phyloP scores from a whole-genome alignment of 2,888 invertebrate species.

The Choristoneura rosaceana region DNA sequence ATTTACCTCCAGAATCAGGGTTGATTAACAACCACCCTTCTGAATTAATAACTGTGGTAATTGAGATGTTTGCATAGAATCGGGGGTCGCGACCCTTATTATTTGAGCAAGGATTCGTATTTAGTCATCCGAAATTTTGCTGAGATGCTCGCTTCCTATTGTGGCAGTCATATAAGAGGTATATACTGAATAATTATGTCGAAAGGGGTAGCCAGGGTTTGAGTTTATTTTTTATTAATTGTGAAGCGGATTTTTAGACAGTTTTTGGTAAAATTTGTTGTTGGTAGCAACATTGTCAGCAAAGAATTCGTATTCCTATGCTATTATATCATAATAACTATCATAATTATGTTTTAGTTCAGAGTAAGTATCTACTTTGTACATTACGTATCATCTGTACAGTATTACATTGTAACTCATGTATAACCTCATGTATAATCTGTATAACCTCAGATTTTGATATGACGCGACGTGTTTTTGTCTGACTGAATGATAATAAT shows the following conservation, averaged over 20 bases:
- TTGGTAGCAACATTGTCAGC: no score
- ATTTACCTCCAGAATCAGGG: conserved; percentile 61
- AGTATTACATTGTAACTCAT: no score
- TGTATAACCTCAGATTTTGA: no score
- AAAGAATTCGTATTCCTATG: no score
- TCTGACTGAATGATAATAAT: no score
- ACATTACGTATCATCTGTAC: no score
- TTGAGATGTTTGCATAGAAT: conserved; percentile 80
- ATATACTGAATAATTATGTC: conserved; percentile 44
- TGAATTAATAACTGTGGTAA: conserved; percentile 81
- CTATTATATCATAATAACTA: no score
- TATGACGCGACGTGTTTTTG: no score
- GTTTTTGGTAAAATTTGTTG: background rate
- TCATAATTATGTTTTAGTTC: no score
- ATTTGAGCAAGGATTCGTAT: conserved; percentile 75
- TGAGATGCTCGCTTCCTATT: conserved; percentile 60
- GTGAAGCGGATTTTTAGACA: background rate
- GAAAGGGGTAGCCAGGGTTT: conserved; percentile 2
- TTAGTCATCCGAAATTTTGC: conserved; percentile 79
- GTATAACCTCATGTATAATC: no score
- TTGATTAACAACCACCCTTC: conserved; percentile 70
- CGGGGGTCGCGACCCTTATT: conserved; percentile 65
- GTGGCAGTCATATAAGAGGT: conserved; percentile 43
- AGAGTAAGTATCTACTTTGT: no score
- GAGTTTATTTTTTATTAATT: background rate